Evolutionary conservation across 2,113 vertebrate species (phyloP), one percentile per base, ranked within the genome.

Genomic region (Colistium nudipinnis): DNA sequence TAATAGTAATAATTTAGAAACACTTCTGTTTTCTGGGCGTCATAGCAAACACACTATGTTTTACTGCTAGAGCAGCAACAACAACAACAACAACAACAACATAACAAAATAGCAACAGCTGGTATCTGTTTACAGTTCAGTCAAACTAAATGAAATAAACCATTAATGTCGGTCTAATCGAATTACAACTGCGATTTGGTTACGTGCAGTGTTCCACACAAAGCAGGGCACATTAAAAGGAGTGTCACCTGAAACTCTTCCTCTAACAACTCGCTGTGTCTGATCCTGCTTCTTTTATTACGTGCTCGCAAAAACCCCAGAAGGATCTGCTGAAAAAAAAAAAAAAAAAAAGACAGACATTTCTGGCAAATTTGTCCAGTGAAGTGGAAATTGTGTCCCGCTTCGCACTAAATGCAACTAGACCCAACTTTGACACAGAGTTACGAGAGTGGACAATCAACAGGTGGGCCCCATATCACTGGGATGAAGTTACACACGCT

Each of bases 211-310:
- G 17, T 11, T 39, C 54, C 35, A 5, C 6, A 14, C 12, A 56
- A 9, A 57, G 54, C 53, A 10, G 30, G 36, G 31, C 12, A 56
- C 53, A 19, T 9, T 33, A 12, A 35, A 35, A 30, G n/a, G n/a
- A 31, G n/a, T 6, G 51, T 54, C 51, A 54, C 51, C 51, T 33
- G 51, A 54, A 54, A 54, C 51, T 19, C 27, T 36, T 36, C 11
- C n/a, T 44, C 44, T 22, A 47, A 47, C 20, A 11, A 20, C n/a
- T 44, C 8, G 13, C 49, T 17, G 25, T 30, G 7, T 8, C 13
- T 17, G 48, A 2, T 9, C 48, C 16, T 30, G 14, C 22, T 14
- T 22, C 22, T 51, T 28, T 51, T 12, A 28, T 51, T 27, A 28
- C 48, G 1, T 25, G 14, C 24, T 8, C 7, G 24, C 25, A 51